Evolutionary conservation across 1,140 invertebrate genomes (phyloP), one percentile per base, ranked within the genome.

Genomic region (Tetramorium parvispinum): DNA sequence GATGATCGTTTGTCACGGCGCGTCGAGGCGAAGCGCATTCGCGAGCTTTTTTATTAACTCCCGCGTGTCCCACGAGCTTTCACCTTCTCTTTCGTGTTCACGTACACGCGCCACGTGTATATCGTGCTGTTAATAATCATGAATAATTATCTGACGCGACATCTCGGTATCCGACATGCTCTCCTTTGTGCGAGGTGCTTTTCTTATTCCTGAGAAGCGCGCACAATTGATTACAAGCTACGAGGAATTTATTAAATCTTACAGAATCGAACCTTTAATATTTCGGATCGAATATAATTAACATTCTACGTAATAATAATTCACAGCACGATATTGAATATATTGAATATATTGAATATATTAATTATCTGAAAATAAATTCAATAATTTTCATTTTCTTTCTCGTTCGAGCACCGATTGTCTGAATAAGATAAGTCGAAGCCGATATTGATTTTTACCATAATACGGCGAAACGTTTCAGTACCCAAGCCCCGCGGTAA

Each of bases 1-100:
- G 88, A 88, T 87, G 92, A 91, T 87, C 91, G 91, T 91, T 92
- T 94, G 91, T 94, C 85, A 87, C 68, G 75, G 88, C 85, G 93
- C 91, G 93, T 94, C 88, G 92, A 88, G 78, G 85, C 85, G 90
- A 88, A 94, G 18, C 53, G 92, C 91, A 90, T 93, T 93, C 87
- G 92, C 92, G 91, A 91, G 53, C 46, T 89, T 70, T 66, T 85
- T 86, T 88, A 91, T 91, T 91, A 90, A 86, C 86, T 40, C 68
- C 27, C 49, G 71, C 32, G 37, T 46, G 57, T 71, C 89, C 76
- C 89, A n/a, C 21, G 86, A 59, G 89, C 53, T 79, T 73, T 70
- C 57, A 55, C 7, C 61, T 73, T 55, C 53, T 73, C 77, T 68
- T 49, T 51, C 49, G 46, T 37, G 24, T 85, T 53, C 66, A 61